Evolutionary conservation across 2,888 invertebrate genomes (phyloP).

Genomic region (Drosophila monieri): DNA sequence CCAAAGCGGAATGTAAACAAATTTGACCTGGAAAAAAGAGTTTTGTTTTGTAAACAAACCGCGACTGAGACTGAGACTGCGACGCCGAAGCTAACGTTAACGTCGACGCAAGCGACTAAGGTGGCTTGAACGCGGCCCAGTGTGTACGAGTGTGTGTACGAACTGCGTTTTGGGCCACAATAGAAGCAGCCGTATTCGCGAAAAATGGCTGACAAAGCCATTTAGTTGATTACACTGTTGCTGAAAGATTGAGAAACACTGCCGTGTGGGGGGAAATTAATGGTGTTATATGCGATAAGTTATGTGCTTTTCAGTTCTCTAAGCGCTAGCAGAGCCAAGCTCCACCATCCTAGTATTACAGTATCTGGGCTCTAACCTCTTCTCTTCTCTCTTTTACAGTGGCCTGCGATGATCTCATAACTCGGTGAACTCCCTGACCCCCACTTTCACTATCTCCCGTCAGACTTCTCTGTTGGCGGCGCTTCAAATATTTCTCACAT

Average conservation of each 20-base stretch:
- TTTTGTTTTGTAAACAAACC: slow-evolving; percentile 79
- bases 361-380: slow-evolving; percentile 3
- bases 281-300: neutral
- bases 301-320: neutral
- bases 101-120: slow-evolving; percentile 47
- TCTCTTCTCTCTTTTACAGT: slow-evolving; percentile 2
- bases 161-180: slow-evolving; percentile 71
- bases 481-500: slow-evolving; percentile 27
- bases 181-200: slow-evolving; percentile 42
- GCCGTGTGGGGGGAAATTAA: neutral
- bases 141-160: too few relatives aligned
- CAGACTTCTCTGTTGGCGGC: slow-evolving; percentile 8
- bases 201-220: slow-evolving; percentile 66
- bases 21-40: slow-evolving; percentile 81
- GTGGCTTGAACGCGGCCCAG: slow-evolving; percentile 42
- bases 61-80: slow-evolving; percentile 54
- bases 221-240: slow-evolving; percentile 46
- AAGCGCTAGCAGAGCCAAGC: neutral
- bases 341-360: neutral
- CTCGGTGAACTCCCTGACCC: slow-evolving; percentile 36
- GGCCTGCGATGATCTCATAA: slow-evolving; percentile 38
- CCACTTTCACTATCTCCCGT: slow-evolving; percentile 36
- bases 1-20: slow-evolving; percentile 81
- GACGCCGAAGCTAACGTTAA: slow-evolving; percentile 9
- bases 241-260: slow-evolving; percentile 44